Evolutionary conservation across 2,888 invertebrate genomes (phyloP).

Genomic region (Synanthedon tipuliformis): DNA sequence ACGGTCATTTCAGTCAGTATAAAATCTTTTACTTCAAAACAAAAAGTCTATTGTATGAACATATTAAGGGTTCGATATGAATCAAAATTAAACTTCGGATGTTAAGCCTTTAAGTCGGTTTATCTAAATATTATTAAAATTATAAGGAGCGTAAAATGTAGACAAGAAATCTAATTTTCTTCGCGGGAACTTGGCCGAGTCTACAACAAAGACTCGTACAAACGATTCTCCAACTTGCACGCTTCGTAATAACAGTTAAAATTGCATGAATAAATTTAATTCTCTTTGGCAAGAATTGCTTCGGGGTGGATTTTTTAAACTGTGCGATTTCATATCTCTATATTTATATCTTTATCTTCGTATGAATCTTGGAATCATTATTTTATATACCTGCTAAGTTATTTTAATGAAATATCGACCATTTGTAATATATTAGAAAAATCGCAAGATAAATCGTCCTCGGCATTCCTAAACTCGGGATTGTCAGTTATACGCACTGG

Average conservation of each 20-base stretch:
- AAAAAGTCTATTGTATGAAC: too few species aligned
- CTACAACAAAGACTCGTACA: not conserved
- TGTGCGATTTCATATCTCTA: not conserved
- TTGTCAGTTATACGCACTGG: too few species aligned
- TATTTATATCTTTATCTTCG: not conserved
- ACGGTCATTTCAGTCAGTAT: too few species aligned
- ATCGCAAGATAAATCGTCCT: too few species aligned
- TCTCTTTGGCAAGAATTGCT: not conserved
- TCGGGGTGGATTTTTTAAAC: not conserved
- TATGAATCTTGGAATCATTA: not conserved
- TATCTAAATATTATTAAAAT: constrained; percentile 2
- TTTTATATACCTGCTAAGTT: not conserved
- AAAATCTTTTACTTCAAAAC: too few species aligned
- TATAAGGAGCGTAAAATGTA: constrained; percentile 4
- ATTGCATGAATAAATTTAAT: not conserved
- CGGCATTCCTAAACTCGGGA: too few species aligned
- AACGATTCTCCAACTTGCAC: too few species aligned
- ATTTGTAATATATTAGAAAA: too few species aligned
- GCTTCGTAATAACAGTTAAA: too few species aligned
- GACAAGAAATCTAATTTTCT: constrained; percentile 5
- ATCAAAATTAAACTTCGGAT: not conserved
- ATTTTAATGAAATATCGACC: not conserved
- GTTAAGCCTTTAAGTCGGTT: constrained; percentile 1
- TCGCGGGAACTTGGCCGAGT: constrained; percentile 2
- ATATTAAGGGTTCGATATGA: too few species aligned